Evolutionary conservation across 1,140 invertebrate species (phyloP).

Genomic region (Drosophila sucinea): DNA sequence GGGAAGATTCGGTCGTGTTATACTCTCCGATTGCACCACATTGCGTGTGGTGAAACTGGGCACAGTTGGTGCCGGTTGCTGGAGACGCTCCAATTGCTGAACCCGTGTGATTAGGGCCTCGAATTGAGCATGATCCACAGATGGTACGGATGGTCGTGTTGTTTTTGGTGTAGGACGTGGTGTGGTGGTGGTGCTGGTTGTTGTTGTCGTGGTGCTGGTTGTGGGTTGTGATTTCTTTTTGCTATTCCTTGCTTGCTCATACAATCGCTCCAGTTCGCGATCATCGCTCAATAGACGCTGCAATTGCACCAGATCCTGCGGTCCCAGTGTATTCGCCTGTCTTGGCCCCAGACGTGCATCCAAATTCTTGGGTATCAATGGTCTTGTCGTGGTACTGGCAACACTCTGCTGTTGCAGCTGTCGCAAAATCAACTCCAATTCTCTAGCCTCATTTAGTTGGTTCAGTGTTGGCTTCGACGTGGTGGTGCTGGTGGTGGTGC

Average conservation of each 20-base stretch:
- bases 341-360: constrained; percentile 7
- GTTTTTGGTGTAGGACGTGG: constrained; percentile 37
- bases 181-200: constrained; percentile 28
- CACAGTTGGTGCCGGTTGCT: constrained; percentile 61
- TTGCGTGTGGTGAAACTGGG: constrained; percentile 70
- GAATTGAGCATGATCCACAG: constrained; percentile 65
- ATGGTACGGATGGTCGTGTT: constrained; percentile 13
- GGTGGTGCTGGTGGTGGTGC: constrained; percentile 33
- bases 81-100: constrained; percentile 73
- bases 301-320: constrained; percentile 62
- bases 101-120: constrained; percentile 73
- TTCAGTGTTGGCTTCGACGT: not conserved
- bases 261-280: constrained; percentile 67
- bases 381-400: constrained; percentile 26
- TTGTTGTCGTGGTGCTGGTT: constrained; percentile 21
- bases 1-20: constrained; percentile 34
- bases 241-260: constrained; percentile 70
- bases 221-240: constrained; percentile 43
- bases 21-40: constrained; percentile 35
- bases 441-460: not conserved
- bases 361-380: not conserved
- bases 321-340: constrained; percentile 24
- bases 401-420: constrained; percentile 15
- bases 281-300: constrained; percentile 71
- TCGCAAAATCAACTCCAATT: not conserved